Base-by-base conservation (phyloP, 2,113 vertebrate species). In the Ochotona curzoniae region DNA sequence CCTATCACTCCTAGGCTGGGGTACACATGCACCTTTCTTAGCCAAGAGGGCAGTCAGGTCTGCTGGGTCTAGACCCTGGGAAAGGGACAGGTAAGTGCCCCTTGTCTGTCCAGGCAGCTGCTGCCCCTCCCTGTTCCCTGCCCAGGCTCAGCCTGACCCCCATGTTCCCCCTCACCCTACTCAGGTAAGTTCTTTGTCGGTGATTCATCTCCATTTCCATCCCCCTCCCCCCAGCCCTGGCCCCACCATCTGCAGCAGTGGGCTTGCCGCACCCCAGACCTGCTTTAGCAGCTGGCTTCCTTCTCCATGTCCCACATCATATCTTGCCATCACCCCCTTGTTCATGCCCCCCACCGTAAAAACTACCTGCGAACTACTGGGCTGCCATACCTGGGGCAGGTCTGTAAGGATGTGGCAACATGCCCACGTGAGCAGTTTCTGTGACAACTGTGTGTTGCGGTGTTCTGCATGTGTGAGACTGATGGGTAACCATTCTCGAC, bases 151-250 rank as follows among this genome's bases (percentile, higher is more conserved):
- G 54, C 32, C 89, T 81, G 54, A 26, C 4, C 47, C 2, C 14
- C 18, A 49, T 26, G 13, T 5, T 2, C 10, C 61, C 30, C 47
- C 57, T 0, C 1, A 28, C 10, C 60, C 69, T 1, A 0, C 70
- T 49, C 97, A 97, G 98, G 98, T 98, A 98, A 98, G 98, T 98
- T 96, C 87, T 96, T 84, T 97, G 95, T 97, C 94, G 70, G 0
- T 97, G 89, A 95, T 80, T 93, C 87, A 96, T 97, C 95, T 87
- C 94, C 86, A 69, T 54, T 70, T 81, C 79, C 47, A 87, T 93
- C 38, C 18, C 23, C 60, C 13, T 66, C 69, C 23, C 85, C 84
- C 32, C 32, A 25, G 49, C 11, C 21, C 67, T 57, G 35, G 88
- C 20, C 32, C 54, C 8, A 5, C 91, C 38, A 44, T 44, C 38